Evolutionary conservation across 2,888 invertebrate genomes (phyloP), one percentile per base, ranked within the genome.

Genomic region (Sminthurinus aureus): DNA sequence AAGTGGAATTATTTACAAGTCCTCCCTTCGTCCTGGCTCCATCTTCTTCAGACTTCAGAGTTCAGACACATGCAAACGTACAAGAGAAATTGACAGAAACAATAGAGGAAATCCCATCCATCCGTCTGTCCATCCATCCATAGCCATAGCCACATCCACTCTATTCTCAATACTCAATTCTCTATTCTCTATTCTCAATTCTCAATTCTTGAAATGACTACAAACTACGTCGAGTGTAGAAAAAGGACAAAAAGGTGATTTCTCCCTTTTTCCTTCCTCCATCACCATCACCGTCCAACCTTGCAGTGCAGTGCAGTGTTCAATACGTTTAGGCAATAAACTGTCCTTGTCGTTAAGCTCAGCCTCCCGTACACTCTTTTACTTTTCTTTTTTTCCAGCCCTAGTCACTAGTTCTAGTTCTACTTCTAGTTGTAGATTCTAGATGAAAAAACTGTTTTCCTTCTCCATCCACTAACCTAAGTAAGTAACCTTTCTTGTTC

Each of bases 401-500:
- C 9, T 13, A 2, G 58, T 3, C 9, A 11, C 4, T 58, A 6
- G 58, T 38, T 38, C 38, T 73, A 22, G 22, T 38, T 38, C 6
- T 38, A 4, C 38, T 38, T 6, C 38, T 38, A 6, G 38, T 38
- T 38, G n/a, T n/a, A n/a, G n/a, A n/a, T n/a, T n/a, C n/a, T n/a
- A n/a, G n/a, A n/a, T 71, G 71, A 24, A 71, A 24, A 20, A 13
- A 18, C 24, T 24, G 12, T 20, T 71, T 71, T 71, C 24, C 2
- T 15, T 51, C 76, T 51, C 51, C 58, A 13, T 58, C 58, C 58
- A 18, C 9, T 11, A 69, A 69, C 67, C 20, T 22, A 69, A 69
- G 80, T 80, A 80, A 80, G 80, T 80, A 80, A 80, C 80, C 81
- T 81, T 58, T 81, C 81, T 74, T 81, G 80, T 81, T 81, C 64